Percentiles rank a stretch among this genome's conserved stretches.
phyloP scores from a whole-genome alignment of 1,140 invertebrate genomes.

The Dinoponera quadriceps region DNA sequence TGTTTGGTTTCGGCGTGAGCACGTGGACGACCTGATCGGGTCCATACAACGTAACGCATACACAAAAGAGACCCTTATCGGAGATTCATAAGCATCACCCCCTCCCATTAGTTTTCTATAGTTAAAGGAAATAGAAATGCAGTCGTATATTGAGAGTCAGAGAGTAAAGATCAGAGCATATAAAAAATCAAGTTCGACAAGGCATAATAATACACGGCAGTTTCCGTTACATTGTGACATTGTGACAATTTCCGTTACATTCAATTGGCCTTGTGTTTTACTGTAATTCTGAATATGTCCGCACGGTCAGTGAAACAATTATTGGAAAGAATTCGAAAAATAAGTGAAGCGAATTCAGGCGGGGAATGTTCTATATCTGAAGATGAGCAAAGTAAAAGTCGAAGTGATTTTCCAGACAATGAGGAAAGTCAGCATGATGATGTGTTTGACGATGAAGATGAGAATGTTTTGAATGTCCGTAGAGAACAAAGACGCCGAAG shows the following conservation, averaged over 20 bases:
- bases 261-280: conserved; percentile 36
- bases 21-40: conserved; percentile 6
- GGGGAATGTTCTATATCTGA: conserved; percentile 22
- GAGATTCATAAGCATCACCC: conserved; percentile 8
- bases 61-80: conserved; percentile 14
- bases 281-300: conserved; percentile 38
- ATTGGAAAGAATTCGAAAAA: conserved; percentile 36
- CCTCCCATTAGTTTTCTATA: background rate
- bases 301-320: conserved; percentile 29
- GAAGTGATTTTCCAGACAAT: conserved; percentile 45
- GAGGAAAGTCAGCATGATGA: conserved; percentile 45
- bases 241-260: conserved; percentile 29
- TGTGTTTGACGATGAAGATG: conserved; percentile 36
- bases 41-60: conserved; percentile 11
- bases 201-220: conserved; percentile 5
- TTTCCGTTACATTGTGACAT: conserved; percentile 29
- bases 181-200: background rate
- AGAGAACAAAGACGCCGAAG: conserved; percentile 41
- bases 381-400: conserved; percentile 45
- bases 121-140: conserved; percentile 8
- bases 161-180: background rate
- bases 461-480: conserved; percentile 45
- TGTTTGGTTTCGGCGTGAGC: conserved; percentile 14
- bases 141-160: conserved; percentile 8
- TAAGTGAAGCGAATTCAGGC: conserved; percentile 26